These are phyloP conservation scores for Melospiza georgiana DNA, from an alignment of 2,113 vertebrate genomes.

Conservation along the genomic window DNA sequence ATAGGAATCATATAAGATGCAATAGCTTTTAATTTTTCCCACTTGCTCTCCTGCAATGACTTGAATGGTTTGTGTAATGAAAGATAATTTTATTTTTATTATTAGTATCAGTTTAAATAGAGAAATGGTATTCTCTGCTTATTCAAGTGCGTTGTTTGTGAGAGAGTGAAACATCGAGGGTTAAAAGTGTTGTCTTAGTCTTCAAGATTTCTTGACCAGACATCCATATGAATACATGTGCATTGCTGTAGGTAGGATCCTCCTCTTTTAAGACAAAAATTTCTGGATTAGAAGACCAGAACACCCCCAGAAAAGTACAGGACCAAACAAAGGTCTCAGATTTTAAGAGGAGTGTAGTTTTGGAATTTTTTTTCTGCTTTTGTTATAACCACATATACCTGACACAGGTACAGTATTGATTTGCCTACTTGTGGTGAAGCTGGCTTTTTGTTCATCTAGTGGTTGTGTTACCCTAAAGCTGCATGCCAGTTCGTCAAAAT, in stretches of 20 bases:
- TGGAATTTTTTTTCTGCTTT: neutral
- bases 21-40: neutral
- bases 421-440: neutral
- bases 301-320: neutral
- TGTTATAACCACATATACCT: constrained; percentile 12
- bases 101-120: neutral
- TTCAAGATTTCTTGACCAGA: neutral
- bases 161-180: neutral
- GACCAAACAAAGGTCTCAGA: neutral
- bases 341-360: neutral
- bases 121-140: neutral
- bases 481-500: constrained; percentile 53
- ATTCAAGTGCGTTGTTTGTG: neutral
- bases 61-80: neutral
- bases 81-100: neutral
- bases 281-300: neutral
- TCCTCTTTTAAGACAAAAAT: neutral
- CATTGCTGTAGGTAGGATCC: neutral
- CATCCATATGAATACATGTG: neutral
- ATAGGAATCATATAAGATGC: neutral
- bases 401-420: constrained; percentile 17
- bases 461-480: constrained; percentile 36
- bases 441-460: constrained; percentile 14
- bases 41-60: neutral
- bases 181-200: neutral